Conservation (phyloP, 2,113 vertebrate species). For the Piaya cayana region DNA sequence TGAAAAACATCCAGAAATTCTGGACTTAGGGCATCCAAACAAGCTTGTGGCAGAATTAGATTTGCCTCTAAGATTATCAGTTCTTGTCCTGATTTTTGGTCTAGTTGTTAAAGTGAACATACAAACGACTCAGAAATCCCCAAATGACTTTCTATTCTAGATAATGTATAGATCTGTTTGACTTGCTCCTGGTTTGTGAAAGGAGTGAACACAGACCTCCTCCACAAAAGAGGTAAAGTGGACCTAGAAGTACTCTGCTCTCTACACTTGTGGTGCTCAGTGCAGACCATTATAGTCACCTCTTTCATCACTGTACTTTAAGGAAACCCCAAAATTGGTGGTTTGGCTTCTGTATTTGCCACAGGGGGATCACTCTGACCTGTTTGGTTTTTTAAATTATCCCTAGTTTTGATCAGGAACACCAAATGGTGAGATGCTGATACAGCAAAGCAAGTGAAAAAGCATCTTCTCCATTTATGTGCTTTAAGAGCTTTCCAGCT, state of each 20-base stretch:
- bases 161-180: accelerated
- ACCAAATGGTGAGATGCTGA: background rate
- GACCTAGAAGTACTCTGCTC: background rate
- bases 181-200: background rate
- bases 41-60: background rate
- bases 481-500: background rate
- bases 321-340: background rate
- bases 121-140: background rate
- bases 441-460: background rate
- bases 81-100: background rate
- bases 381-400: background rate
- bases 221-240: background rate
- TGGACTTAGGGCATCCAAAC: background rate
- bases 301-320: background rate
- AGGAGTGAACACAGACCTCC: background rate
- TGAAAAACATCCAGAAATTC: background rate
- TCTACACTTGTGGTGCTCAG: background rate
- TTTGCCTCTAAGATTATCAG: background rate
- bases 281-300: background rate
- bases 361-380: too few species aligned
- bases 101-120: background rate
- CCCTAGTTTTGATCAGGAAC: background rate
- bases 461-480: background rate
- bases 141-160: background rate
- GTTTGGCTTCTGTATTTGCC: background rate